These are phyloP conservation scores for Nilaparvata lugens DNA, from an alignment of 1,140 invertebrate species.

Conservation along the genomic window DNA sequence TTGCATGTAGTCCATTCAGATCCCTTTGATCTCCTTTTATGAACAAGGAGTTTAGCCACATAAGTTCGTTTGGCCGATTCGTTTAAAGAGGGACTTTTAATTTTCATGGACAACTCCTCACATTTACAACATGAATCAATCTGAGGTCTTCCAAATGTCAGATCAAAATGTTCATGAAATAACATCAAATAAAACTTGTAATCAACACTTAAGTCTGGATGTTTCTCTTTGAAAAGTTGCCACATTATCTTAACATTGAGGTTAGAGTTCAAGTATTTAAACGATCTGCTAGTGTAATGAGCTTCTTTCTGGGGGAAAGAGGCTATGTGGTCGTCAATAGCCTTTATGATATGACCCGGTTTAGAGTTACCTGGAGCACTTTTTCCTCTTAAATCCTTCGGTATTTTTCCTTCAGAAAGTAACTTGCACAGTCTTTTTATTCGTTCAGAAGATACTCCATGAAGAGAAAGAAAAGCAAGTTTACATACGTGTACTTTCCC, in stretches of 20 bases:
- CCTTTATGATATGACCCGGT: neutral
- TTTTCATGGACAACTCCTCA: constrained; percentile 5
- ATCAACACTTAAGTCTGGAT: neutral
- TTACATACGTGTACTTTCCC: neutral
- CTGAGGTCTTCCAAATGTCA: neutral
- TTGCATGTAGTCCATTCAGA: constrained; percentile 25
- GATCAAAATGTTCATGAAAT: neutral
- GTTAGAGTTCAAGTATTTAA: neutral
- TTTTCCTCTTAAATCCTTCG: neutral
- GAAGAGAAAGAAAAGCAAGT: neutral
- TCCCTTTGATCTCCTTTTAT: constrained; percentile 22
- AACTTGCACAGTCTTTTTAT: neutral
- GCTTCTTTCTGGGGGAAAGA: neutral
- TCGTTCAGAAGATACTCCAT: neutral
- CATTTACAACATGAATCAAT: neutral
- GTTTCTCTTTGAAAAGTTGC: neutral
- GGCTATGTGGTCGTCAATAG: neutral
- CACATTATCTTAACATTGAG: neutral
- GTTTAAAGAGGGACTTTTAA: constrained; percentile 16
- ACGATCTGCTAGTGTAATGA: neutral
- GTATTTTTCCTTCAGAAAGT: too few species aligned
- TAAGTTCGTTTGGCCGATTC: constrained; percentile 26
- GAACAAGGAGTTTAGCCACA: constrained; percentile 26
- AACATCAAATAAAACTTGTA: neutral
- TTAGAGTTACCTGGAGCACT: neutral